These are phyloP conservation scores for Papilio protenor DNA, from an alignment of 2,888 invertebrate genomes.

Conservation along the genomic window DNA sequence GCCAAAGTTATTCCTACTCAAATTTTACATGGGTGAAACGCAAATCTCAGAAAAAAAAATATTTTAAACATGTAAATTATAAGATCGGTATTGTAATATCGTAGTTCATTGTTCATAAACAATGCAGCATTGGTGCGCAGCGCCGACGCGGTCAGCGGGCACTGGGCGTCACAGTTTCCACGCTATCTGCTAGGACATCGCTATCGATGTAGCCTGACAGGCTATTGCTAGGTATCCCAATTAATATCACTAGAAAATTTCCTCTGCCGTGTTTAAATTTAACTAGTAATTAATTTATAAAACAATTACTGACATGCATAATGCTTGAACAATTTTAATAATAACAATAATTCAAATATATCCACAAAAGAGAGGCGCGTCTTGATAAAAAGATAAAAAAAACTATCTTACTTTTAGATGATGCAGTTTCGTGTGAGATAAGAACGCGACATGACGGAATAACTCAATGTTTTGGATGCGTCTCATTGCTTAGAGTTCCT, in stretches of 20 bases:
- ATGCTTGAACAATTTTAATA: not conserved
- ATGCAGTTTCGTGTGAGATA: not conserved
- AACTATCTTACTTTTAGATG: not conserved
- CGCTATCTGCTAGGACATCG: conserved; percentile 65
- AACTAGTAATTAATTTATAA: not conserved
- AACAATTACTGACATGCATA: not conserved
- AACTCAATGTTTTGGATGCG: not conserved
- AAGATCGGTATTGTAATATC: conserved; percentile 5
- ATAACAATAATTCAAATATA: not conserved
- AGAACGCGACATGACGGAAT: not conserved
- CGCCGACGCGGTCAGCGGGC: conserved; percentile 38
- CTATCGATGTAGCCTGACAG: conserved; percentile 26
- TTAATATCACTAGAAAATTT: conserved; percentile 15
- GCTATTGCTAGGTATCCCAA: conserved; percentile 22
- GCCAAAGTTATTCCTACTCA: too few species aligned
- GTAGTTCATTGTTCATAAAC: conserved; percentile 53
- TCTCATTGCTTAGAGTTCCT: not conserved
- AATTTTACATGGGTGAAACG: too few species aligned
- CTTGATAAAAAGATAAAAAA: not conserved
- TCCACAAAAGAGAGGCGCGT: not conserved
- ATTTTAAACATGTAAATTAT: not conserved
- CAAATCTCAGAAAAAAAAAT: not conserved
- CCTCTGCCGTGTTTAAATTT: not conserved
- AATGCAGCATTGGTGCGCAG: conserved; percentile 60
- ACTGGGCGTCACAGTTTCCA: conserved; percentile 60